Evolutionary conservation across 2,888 invertebrate species (phyloP).

Genomic region (Minunthozetes semirufus): DNA sequence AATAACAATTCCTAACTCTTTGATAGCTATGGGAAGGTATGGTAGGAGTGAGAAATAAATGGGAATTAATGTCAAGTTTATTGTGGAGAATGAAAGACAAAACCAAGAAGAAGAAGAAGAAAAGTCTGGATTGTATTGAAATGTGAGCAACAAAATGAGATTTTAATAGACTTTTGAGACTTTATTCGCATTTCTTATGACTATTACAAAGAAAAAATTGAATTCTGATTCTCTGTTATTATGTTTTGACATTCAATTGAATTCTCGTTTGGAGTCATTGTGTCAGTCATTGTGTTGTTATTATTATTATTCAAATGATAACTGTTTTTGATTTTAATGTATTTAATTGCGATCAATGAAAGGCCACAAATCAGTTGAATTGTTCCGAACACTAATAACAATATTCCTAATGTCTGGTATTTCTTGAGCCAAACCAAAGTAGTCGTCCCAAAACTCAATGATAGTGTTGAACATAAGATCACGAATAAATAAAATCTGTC

Average conservation of each 20-base stretch:
- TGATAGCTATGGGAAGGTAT: not conserved
- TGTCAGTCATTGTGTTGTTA: not conserved
- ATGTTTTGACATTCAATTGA: not conserved
- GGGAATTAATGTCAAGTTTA: constrained; percentile 10
- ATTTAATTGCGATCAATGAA: constrained; percentile 6
- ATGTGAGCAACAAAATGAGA: not conserved
- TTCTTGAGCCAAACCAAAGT: not conserved
- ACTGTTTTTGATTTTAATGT: not conserved
- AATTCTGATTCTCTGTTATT: not conserved
- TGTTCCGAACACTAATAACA: not conserved
- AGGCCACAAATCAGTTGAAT: constrained; percentile 14
- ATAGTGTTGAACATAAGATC: not conserved
- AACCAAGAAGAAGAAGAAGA: not conserved
- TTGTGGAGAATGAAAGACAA: not conserved
- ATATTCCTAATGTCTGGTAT: not conserved
- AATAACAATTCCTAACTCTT: too few species aligned
- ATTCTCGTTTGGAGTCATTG: not conserved
- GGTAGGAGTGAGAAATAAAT: not conserved
- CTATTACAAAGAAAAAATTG: not conserved
- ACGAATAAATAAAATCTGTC: not conserved
- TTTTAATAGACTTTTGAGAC: constrained; percentile 7
- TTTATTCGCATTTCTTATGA: not conserved
- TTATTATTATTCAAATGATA: constrained; percentile 1
- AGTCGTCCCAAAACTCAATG: not conserved
- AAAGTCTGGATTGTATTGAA: not conserved